Evolutionary conservation across 2,888 invertebrate species (phyloP).

Genomic region (Actias luna): DNA sequence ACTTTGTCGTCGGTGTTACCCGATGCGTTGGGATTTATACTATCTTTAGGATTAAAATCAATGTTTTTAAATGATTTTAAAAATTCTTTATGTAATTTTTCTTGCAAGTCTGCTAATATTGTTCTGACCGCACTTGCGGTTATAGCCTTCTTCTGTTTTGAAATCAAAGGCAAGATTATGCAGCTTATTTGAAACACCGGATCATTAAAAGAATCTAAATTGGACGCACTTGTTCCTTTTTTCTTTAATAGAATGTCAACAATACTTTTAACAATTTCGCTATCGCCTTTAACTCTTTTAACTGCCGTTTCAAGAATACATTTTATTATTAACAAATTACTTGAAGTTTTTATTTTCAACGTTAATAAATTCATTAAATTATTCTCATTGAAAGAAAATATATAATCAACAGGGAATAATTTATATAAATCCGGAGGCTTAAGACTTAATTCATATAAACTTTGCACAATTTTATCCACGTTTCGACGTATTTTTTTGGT

Average conservation of each 20-base stretch:
- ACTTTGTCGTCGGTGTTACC: constrained; percentile 54
- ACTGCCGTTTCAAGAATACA: constrained; percentile 63
- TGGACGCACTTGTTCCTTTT: constrained; percentile 42
- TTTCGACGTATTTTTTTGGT: constrained; percentile 54
- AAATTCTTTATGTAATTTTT: constrained; percentile 61
- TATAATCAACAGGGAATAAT: constrained; percentile 57
- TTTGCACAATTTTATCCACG: constrained; percentile 56
- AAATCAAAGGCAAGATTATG: constrained; percentile 61
- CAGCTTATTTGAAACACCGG: constrained; percentile 68
- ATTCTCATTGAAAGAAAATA: constrained; percentile 61
- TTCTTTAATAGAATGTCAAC: constrained; percentile 57
- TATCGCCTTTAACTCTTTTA: constrained; percentile 62
- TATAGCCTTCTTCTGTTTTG: constrained; percentile 66
- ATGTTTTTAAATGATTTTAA: constrained; percentile 63
- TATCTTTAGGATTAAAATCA: constrained; percentile 49
- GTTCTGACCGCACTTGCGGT: constrained; percentile 62
- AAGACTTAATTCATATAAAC: constrained; percentile 62
- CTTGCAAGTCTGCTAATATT: constrained; percentile 68
- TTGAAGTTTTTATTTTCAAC: constrained; percentile 60
- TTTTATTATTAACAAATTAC: constrained; percentile 54
- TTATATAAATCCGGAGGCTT: constrained; percentile 70
- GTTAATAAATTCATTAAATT: constrained; percentile 55
- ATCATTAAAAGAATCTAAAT: constrained; percentile 60
- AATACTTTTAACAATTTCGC: constrained; percentile 61
- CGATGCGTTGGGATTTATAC: constrained; percentile 30